phyloP scores from a whole-genome alignment of 2,113 vertebrate species.

The Carollia perspicillata region DNA sequence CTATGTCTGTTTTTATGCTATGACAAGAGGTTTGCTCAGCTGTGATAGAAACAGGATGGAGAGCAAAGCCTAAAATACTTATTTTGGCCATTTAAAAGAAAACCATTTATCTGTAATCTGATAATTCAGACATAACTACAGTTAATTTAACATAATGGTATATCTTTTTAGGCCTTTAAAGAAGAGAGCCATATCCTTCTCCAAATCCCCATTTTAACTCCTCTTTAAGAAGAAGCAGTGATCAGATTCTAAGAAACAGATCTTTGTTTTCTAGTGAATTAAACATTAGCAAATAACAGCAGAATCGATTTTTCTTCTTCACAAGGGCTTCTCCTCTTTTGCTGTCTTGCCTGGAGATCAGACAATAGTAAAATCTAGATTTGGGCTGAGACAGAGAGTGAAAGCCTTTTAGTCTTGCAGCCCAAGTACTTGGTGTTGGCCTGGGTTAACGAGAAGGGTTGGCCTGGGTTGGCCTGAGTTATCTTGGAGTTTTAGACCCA shows the following conservation, averaged over 20 bases:
- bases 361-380: not conserved
- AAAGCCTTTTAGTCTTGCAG: not conserved
- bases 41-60: not conserved
- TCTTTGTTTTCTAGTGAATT: not conserved
- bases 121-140: not conserved
- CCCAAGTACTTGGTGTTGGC: not conserved
- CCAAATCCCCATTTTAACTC: not conserved
- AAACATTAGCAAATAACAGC: not conserved
- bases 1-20: not conserved
- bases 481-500: not conserved
- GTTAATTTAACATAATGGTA: not conserved
- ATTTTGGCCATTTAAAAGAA: not conserved
- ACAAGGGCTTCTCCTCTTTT: not conserved
- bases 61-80: not conserved
- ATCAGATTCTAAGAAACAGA: not conserved
- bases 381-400: not conserved
- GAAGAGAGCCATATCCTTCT: not conserved
- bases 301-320: not conserved
- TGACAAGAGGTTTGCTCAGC: not conserved
- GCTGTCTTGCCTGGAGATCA: not conserved
- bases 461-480: too few relatives aligned
- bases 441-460: not conserved
- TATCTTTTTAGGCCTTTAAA: not conserved
- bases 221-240: not conserved
- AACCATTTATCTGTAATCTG: not conserved